A percentile compares a stretch with the other conserved stretches of the same genome.
Evolutionary conservation across 2,113 vertebrate species (phyloP).

Genomic region (Seriola rivoliana): DNA sequence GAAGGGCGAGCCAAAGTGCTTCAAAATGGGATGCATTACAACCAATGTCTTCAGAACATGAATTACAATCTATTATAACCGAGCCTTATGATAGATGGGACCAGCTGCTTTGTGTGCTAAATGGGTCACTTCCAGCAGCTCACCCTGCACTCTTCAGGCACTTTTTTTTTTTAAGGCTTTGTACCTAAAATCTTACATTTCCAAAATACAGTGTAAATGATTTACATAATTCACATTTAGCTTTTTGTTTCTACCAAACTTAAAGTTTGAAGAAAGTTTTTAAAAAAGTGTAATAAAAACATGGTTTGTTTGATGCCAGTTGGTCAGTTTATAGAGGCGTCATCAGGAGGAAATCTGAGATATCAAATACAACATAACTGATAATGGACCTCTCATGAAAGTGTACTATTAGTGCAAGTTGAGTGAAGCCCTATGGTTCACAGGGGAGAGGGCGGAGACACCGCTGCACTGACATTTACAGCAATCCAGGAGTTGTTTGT

Average conservation of each 20-base stretch:
- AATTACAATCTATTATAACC: slow-evolving; percentile 80
- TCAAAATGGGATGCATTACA: slow-evolving; percentile 83
- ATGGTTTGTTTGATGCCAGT: slow-evolving; percentile 38
- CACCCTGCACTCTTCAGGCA: not conserved
- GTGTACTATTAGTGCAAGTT: slow-evolving; percentile 79
- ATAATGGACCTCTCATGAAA: slow-evolving; percentile 73
- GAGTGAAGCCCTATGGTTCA: slow-evolving; percentile 74
- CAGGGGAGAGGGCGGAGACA: slow-evolving; percentile 69
- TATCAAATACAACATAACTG: slow-evolving; percentile 65
- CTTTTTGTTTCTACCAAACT: not conserved
- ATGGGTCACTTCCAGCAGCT: slow-evolving; percentile 37
- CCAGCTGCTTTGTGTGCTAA: slow-evolving; percentile 56
- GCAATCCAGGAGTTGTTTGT: slow-evolving; percentile 82
- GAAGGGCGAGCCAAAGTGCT: slow-evolving; percentile 76
- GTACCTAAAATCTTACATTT: not conserved
- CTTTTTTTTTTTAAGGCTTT: slow-evolving; percentile 14
- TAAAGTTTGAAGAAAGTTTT: not conserved
- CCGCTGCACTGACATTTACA: slow-evolving; percentile 83
- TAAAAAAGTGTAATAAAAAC: not conserved
- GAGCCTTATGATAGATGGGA: slow-evolving; percentile 64
- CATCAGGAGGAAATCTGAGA: slow-evolving; percentile 48
- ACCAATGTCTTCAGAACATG: slow-evolving; percentile 80
- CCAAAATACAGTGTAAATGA: not conserved
- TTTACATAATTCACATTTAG: not conserved
- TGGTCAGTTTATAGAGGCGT: slow-evolving; percentile 21